Percentiles rank a stretch among this genome's conserved stretches.
phyloP scores from a whole-genome alignment of 2,888 invertebrate genomes.

The Tillus elongatus region DNA sequence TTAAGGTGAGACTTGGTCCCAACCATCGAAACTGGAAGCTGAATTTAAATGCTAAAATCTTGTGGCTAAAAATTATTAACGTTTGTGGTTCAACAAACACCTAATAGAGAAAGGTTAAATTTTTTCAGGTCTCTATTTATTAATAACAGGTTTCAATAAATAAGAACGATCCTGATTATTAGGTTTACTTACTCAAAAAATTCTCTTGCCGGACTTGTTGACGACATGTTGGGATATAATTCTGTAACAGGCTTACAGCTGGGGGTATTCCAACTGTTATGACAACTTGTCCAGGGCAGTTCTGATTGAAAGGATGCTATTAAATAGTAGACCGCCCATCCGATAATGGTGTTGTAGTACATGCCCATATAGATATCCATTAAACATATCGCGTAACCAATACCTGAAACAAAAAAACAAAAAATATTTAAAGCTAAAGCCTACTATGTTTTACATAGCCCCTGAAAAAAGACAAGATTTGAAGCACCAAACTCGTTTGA shows the following conservation, averaged over 20 bases:
- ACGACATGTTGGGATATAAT: slow-evolving; percentile 42
- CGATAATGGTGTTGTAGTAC: slow-evolving; percentile 96
- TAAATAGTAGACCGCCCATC: slow-evolving; percentile 89
- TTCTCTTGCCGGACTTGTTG: slow-evolving; percentile 75
- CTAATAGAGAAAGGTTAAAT: too few species aligned
- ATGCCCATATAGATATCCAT: slow-evolving; percentile 93
- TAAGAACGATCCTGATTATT: too few species aligned
- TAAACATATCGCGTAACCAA: slow-evolving; percentile 92
- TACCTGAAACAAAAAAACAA: slow-evolving; percentile 50
- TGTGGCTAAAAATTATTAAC: too few species aligned
- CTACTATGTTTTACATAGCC: too few species aligned
- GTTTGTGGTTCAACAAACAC: too few species aligned
- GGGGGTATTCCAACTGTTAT: slow-evolving; percentile 78
- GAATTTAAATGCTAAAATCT: too few species aligned
- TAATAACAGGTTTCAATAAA: too few species aligned
- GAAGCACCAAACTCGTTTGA: too few species aligned
- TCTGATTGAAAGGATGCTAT: slow-evolving; percentile 71
- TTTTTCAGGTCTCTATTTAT: too few species aligned
- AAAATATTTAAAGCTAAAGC: slow-evolving; percentile 1
- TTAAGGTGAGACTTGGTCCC: too few species aligned
- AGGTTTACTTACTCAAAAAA: slow-evolving; percentile 69
- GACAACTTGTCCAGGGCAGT: slow-evolving; percentile 81
- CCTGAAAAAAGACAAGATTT: too few species aligned
- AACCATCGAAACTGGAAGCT: too few species aligned
- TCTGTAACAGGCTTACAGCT: slow-evolving; percentile 57